phyloP scores from a whole-genome alignment of 1,140 invertebrate genomes.

The Rhagoletis pomonella region DNA sequence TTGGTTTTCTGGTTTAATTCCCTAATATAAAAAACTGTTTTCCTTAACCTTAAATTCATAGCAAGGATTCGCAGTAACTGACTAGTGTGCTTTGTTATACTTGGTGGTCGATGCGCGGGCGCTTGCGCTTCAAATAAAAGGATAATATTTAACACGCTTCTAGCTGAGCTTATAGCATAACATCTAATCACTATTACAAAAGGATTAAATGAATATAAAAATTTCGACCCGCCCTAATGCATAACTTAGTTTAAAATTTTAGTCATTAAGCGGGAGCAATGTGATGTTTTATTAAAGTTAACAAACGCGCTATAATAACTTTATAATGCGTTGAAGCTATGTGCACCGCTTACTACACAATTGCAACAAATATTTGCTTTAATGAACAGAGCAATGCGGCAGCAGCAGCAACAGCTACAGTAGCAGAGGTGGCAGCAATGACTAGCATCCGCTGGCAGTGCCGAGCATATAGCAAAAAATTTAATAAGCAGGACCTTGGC shows the following conservation, averaged over 20 bases:
- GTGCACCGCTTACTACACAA: not conserved
- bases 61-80: too few species aligned
- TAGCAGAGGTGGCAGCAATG: not conserved
- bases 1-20: too few species aligned
- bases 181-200: too few species aligned
- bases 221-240: too few species aligned
- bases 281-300: not conserved
- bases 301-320: slow-evolving; percentile 35
- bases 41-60: not conserved
- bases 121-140: too few species aligned
- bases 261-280: not conserved
- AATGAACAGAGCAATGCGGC: slow-evolving; percentile 23
- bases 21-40: not conserved
- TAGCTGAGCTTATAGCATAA: too few species aligned
- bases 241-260: not conserved
- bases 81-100: not conserved
- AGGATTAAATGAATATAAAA: too few species aligned
- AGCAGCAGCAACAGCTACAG: not conserved
- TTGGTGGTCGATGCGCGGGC: too few species aligned
- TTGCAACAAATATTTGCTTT: slow-evolving; percentile 47
- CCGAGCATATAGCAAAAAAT: not conserved
- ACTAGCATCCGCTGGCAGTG: not conserved
- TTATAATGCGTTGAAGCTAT: slow-evolving; percentile 13
- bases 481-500: slow-evolving; percentile 46
- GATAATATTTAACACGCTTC: not conserved